Conservation (phyloP, 92 coral and sea anemone species). For the Parazoanthus atlanticus region DNA sequence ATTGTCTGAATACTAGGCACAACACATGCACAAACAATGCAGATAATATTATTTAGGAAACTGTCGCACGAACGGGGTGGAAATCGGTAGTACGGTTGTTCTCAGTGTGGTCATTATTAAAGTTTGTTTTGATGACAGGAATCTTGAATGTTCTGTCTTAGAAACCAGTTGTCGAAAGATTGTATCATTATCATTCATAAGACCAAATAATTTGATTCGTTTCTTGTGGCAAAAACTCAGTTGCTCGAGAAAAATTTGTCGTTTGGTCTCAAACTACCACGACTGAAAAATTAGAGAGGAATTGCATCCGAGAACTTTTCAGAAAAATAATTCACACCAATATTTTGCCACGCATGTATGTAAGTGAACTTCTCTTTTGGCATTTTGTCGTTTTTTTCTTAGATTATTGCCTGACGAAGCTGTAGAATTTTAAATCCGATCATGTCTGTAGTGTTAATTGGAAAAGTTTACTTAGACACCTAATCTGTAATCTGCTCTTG, state of each 20-base stretch:
- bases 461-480: too few species aligned
- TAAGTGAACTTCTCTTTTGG: too few species aligned
- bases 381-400: too few species aligned
- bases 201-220: too few species aligned
- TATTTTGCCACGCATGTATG: too few species aligned
- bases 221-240: not conserved
- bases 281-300: not conserved
- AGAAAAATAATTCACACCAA: too few species aligned
- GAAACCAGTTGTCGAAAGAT: not conserved
- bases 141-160: not conserved
- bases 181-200: not conserved
- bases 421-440: too few species aligned
- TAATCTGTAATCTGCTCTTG: too few species aligned
- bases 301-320: not conserved
- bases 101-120: too few species aligned
- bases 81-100: not conserved
- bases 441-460: too few species aligned
- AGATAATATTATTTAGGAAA: not conserved
- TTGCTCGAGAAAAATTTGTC: not conserved
- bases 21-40: conserved; percentile 21
- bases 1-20: not conserved
- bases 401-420: too few species aligned
- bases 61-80: too few species aligned
- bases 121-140: not conserved
- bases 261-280: not conserved